phyloP scores from a whole-genome alignment of 2,888 invertebrate species.

The Tillus elongatus region DNA sequence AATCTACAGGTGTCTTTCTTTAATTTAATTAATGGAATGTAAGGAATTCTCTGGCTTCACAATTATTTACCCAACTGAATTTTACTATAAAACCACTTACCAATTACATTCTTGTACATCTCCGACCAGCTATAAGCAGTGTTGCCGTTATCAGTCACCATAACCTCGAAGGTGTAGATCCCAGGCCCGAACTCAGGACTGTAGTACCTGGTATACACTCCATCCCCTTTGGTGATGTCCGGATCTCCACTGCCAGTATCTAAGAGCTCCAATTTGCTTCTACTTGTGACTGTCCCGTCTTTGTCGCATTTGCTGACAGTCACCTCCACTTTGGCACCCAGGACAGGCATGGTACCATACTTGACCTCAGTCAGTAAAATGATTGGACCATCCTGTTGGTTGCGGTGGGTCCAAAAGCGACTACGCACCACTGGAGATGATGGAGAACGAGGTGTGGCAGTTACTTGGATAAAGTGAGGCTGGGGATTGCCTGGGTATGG shows the following conservation, averaged over 20 bases:
- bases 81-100: no score
- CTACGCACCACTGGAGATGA: conserved; percentile 42
- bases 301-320: conserved; percentile 38
- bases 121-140: conserved; percentile 45
- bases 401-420: conserved; percentile 42
- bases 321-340: conserved; percentile 50
- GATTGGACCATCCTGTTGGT: conserved; percentile 39
- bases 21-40: background rate
- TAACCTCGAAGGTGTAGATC: conserved; percentile 45
- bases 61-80: no score
- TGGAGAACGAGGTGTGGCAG: conserved; percentile 45
- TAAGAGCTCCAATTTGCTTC: conserved; percentile 42
- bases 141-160: conserved; percentile 47
- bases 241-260: conserved; percentile 57
- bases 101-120: conserved; percentile 27
- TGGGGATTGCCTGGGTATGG: conserved; percentile 50
- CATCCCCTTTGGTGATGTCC: conserved; percentile 55
- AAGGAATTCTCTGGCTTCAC: no score
- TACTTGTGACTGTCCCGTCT: conserved; percentile 35
- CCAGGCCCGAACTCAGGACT: conserved; percentile 45
- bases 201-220: conserved; percentile 55
- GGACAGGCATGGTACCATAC: conserved; percentile 47
- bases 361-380: conserved; percentile 48
- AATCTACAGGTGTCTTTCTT: background rate
- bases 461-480: conserved; percentile 52